Evolutionary conservation across 2,797 vertebrate species (phyloP).

Genomic region (Lepilemur septentrionalis): DNA sequence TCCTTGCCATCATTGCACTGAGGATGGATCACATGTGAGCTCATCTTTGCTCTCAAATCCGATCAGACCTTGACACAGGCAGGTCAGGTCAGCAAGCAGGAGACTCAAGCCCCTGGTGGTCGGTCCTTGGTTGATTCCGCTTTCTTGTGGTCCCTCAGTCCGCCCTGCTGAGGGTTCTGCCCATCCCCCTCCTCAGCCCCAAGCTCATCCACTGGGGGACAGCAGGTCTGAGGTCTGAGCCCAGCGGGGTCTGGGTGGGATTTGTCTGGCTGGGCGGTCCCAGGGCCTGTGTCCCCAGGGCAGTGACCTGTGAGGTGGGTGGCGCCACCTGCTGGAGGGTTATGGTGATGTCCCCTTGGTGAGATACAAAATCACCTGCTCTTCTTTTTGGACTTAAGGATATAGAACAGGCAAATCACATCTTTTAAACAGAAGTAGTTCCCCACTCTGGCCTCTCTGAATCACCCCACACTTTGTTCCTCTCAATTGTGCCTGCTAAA

Average conservation of each 20-base stretch:
- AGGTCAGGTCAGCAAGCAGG: background rate
- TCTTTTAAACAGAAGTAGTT: background rate
- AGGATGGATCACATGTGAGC: fast-evolving
- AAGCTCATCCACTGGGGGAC: fast-evolving
- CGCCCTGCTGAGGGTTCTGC: background rate
- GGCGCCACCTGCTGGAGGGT: background rate
- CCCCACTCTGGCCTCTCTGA: fast-evolving
- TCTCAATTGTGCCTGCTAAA: no score
- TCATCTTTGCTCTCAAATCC: background rate
- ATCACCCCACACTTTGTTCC: no score
- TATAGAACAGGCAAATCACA: fast-evolving
- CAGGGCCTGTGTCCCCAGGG: background rate
- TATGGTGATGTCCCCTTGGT: no score
- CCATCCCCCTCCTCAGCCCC: fast-evolving
- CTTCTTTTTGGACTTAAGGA: background rate
- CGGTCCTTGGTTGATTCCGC: fast-evolving
- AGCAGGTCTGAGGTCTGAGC: background rate
- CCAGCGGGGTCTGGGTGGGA: background rate
- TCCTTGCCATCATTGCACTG: fast-evolving
- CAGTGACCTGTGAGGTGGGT: no score
- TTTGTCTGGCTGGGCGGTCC: no score
- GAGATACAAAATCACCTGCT: background rate
- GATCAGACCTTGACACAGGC: background rate
- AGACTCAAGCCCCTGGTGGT: fast-evolving
- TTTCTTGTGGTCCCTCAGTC: background rate